Evolutionary conservation across 2,888 invertebrate genomes (phyloP), one percentile per base, ranked within the genome.

Genomic region (Caenorhabditis parvicauda): DNA sequence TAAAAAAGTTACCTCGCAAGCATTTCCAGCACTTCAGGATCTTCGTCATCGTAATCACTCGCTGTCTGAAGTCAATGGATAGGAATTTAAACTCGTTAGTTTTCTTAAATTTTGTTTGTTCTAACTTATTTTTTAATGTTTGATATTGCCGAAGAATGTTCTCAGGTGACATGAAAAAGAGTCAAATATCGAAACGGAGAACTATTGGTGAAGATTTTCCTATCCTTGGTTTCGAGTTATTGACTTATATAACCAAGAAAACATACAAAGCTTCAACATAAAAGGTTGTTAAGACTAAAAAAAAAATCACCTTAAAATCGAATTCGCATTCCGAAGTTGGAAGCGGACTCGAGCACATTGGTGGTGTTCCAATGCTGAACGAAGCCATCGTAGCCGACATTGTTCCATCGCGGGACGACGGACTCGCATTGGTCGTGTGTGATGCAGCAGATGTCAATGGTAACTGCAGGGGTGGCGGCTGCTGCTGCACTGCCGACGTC

Each of bases 321-420:
- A 57, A 64, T 52, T 64, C 68, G 42, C 62, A 68, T 29, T 65
- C 68, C 41, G 64, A 67, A 22, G 61, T 61, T 3, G 63, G 66
- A 17, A 61, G 46, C 14, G 67, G 67, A 59, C 67, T 67, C 38
- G 50, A 52, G 19, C 54, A 51, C n/a, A n/a, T n/a, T 1, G 68
- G 68, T 28, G 68, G 68, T 7, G 68, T 68, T 49, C 68, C 68
- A 27, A 68, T 57, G 50, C 62, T 62, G 29, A 68, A 68, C 43
- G 57, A 47, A 4, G 64, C 51, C 54, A 57, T 57, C 37, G 57
- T 56, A 21, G 48, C 54, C 22, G 49, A 48, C 35, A 51, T 50
- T 29, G 2, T 32, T 45, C 58, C 62, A 37, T 62, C 62, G 4
- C 62, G 50, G 41, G 62, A 62, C 38, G 58, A 52, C 42, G 62